phyloP scores from a whole-genome alignment of 2,797 vertebrate species.

The Sebastes taczanowskii region DNA sequence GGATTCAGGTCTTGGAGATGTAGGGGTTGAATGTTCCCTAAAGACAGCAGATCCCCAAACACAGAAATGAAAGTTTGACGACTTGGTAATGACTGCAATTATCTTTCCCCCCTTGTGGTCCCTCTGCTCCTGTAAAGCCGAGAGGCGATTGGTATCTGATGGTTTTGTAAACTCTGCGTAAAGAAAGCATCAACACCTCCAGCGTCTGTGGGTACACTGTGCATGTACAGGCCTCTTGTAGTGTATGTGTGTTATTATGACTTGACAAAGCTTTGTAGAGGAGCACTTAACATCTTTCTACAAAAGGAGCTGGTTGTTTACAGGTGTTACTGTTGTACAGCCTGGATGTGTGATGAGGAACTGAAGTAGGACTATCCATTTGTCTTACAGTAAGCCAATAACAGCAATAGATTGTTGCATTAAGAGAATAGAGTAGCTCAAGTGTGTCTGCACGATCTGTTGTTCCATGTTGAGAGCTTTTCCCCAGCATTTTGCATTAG shows the following conservation, averaged over 20 bases:
- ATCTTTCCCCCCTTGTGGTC: slow-evolving; percentile 24
- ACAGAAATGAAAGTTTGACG: slow-evolving; percentile 19
- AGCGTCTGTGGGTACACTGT: not conserved
- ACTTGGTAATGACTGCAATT: slow-evolving; percentile 41
- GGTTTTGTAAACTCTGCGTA: slow-evolving; percentile 31
- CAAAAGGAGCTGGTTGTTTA: slow-evolving; percentile 37
- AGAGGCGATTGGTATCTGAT: slow-evolving; percentile 17
- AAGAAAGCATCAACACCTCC: slow-evolving; percentile 34
- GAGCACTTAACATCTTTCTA: slow-evolving; percentile 34
- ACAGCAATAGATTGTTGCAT: slow-evolving; percentile 25
- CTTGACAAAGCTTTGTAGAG: slow-evolving; percentile 34
- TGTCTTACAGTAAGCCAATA: slow-evolving; percentile 26
- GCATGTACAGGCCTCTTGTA: not conserved
- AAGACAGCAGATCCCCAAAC: slow-evolving; percentile 18
- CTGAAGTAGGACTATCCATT: slow-evolving; percentile 18
- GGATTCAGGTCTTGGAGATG: not conserved
- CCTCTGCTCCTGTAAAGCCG: slow-evolving; percentile 10
- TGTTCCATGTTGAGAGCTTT: slow-evolving; percentile 11
- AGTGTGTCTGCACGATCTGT: slow-evolving; percentile 14
- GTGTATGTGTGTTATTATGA: slow-evolving; percentile 24
- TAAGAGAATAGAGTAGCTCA: slow-evolving; percentile 38
- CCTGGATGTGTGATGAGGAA: slow-evolving; percentile 16
- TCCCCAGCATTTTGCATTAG: not conserved
- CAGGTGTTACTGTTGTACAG: slow-evolving; percentile 31
- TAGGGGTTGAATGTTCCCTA: not conserved